Evolutionary conservation across 2,888 invertebrate genomes (phyloP), one percentile per base, ranked within the genome.

Genomic region (Tetropium fuscum): DNA sequence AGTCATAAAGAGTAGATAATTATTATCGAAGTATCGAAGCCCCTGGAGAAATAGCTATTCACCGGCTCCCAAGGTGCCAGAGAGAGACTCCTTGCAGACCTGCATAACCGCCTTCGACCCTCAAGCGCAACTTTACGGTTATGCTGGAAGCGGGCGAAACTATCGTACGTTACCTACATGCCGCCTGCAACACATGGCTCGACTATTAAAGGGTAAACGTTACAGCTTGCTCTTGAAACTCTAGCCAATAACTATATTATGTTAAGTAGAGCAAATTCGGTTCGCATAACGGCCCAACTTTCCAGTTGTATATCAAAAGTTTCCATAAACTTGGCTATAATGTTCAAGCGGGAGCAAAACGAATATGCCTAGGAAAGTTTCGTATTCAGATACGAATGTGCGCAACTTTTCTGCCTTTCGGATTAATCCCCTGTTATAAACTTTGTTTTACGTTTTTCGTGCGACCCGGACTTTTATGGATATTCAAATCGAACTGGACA

Each of bases 141-240:
- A 75, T 74, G 73, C 71, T 60, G 63, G 64, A 73, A 73, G 70
- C 69, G 69, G 49, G 69, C 69, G 74, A 72, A 74, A 74, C 74
- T 74, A 73, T 70, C 72, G 73, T 75, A 74, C 69, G 70, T 74
- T 75, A 74, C 73, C 70, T 74, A 72, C 71, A 71, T 68, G 69
- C 68, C 64, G 58, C 36, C 59, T 69, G 74, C 68, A 74, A 72
- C 76, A 76, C 71, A 76, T 76, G 76, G 73, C 68, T 65, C 60
- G 62, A 55, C 74, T 71, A 76, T 76, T 76, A 76, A 71, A 65
- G 73, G 74, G 74, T 71, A 74, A 75, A 76, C 66, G 74, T 75
- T 75, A 74, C 73, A 73, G 72, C 72, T 64, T 62, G 68, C 70
- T 74, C 68, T 68, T 69, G 73, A 70, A 74, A 75, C 74, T 75